phyloP scores from a whole-genome alignment of 2,113 vertebrate genomes.

The Stercorarius parasiticus region DNA sequence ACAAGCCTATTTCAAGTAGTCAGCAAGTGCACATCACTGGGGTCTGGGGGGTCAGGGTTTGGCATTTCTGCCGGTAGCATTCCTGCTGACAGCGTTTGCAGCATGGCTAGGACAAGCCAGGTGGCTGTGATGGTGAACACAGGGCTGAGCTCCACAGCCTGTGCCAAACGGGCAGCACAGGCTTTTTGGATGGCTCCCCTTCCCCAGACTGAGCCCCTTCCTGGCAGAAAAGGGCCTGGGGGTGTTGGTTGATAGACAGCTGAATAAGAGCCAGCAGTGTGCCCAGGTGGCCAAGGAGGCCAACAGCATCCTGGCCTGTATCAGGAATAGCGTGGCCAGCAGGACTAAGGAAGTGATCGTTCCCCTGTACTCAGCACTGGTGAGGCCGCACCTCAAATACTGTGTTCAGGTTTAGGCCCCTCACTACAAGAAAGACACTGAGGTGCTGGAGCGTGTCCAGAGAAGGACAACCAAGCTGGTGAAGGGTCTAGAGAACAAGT shows the following conservation, averaged over 20 bases:
- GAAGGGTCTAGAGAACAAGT: not conserved
- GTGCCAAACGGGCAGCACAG: not conserved
- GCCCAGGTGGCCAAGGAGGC: not conserved
- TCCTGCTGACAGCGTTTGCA: not conserved
- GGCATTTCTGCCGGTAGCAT: not conserved
- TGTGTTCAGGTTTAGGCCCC: not conserved
- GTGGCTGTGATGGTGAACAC: rapidly evolving
- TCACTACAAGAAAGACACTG: not conserved
- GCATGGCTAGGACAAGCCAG: rapidly evolving
- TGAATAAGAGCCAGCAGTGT: not conserved
- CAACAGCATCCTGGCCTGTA: not conserved
- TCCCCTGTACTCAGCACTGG: rapidly evolving
- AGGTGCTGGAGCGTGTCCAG: rapidly evolving
- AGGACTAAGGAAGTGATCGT: rapidly evolving
- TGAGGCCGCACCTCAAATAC: rapidly evolving
- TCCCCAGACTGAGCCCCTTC: not conserved
- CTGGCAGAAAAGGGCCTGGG: not conserved
- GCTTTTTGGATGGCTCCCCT: rapidly evolving
- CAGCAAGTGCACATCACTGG: not conserved
- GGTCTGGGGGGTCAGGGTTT: not conserved
- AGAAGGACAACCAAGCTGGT: rapidly evolving
- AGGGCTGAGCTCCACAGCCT: not conserved
- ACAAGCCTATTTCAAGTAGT: not conserved
- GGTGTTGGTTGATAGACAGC: not conserved
- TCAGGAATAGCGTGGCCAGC: not conserved